Evolutionary conservation across 2,113 vertebrate species (phyloP).

Genomic region (Syngnathoides biaculeatus): DNA sequence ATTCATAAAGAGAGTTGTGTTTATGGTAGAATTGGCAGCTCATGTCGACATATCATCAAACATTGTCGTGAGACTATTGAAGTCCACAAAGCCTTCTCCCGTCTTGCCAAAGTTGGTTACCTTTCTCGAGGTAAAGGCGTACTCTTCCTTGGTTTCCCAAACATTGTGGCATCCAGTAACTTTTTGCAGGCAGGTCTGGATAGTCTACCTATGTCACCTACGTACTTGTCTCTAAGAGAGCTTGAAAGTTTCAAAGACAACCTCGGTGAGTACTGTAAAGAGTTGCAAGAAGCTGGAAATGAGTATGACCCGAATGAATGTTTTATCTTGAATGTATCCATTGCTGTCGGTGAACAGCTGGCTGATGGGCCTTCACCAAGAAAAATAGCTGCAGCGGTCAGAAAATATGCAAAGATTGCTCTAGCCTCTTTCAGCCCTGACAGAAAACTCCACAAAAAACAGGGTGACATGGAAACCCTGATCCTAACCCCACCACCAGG

Average conservation of each 20-base stretch:
- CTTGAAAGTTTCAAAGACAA: slow-evolving; percentile 89
- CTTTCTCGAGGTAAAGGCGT: slow-evolving; percentile 92
- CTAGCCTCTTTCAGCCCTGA: slow-evolving; percentile 90
- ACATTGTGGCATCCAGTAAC: slow-evolving; percentile 83
- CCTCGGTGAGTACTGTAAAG: slow-evolving; percentile 88
- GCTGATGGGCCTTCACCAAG: slow-evolving; percentile 80
- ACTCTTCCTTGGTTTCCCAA: slow-evolving; percentile 94
- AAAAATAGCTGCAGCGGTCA: slow-evolving; percentile 85
- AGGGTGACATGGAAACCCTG: slow-evolving; percentile 92
- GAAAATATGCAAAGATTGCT: slow-evolving; percentile 96
- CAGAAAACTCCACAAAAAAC: slow-evolving; percentile 82
- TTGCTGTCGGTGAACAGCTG: slow-evolving; percentile 87
- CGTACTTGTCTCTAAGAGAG: slow-evolving; percentile 91
- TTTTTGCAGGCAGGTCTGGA: slow-evolving; percentile 92
- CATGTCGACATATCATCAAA: slow-evolving; percentile 91
- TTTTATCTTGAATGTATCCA: slow-evolving; percentile 96
- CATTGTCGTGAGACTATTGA: slow-evolving; percentile 89
- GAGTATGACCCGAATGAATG: slow-evolving; percentile 96
- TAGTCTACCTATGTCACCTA: slow-evolving; percentile 89
- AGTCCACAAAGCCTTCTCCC: slow-evolving; percentile 94
- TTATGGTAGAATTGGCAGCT: slow-evolving; percentile 87
- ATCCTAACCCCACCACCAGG: slow-evolving; percentile 94
- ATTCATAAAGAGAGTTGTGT: slow-evolving; percentile 92
- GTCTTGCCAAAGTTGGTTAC: slow-evolving; percentile 94
- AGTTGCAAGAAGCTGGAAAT: slow-evolving; percentile 87